Evolutionary conservation across 2,797 vertebrate genomes (phyloP), one percentile per base, ranked within the genome.

Genomic region (Muscicapa comitata): DNA sequence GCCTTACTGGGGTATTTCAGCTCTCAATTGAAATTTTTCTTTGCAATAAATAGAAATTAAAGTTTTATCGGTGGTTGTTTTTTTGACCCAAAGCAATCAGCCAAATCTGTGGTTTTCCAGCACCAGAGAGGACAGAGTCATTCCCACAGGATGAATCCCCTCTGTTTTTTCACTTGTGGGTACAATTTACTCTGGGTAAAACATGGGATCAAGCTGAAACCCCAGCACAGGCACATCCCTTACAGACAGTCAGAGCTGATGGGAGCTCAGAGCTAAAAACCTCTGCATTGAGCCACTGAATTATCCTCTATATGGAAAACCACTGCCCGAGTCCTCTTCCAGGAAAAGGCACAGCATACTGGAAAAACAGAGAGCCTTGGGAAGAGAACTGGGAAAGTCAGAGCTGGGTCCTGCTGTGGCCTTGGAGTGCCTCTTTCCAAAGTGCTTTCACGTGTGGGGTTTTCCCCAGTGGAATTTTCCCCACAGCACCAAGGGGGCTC

Each of bases 281-380:
- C 89, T 42, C 50, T 51, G 85, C 40, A 0, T 35, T 90, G 94
- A 88, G 78, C 94, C 89, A 40, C 33, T 91, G 91, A 92, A 70
- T 88, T 72, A 86, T 51, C 54, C 67, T 55, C 65, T 25, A 2
- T 18, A 21, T 35, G 54, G 92, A 78, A 92, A 95, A 48, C 33
- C 75, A 59, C 68, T 53, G 78, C 6, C 23, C 0, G 0, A 57
- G 38, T 10, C 1, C 0, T 62, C 84, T 42, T 89, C 75, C 72
- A 95, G 88, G 84, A 70, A 87, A 91, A 88, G 71, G 43, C 61
- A 40, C 0, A 0, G 45, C 0, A 2, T 10, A 1, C 33, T 86
- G 87, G 85, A 81, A 85, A 86, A 28, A 11, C 1, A 3, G 75
- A 58, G 54, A 62, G 17, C 7, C 23, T 59, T 50, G 50, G 65